phyloP scores from a whole-genome alignment of 2,888 invertebrate species.

The Thymelicus acteon region DNA sequence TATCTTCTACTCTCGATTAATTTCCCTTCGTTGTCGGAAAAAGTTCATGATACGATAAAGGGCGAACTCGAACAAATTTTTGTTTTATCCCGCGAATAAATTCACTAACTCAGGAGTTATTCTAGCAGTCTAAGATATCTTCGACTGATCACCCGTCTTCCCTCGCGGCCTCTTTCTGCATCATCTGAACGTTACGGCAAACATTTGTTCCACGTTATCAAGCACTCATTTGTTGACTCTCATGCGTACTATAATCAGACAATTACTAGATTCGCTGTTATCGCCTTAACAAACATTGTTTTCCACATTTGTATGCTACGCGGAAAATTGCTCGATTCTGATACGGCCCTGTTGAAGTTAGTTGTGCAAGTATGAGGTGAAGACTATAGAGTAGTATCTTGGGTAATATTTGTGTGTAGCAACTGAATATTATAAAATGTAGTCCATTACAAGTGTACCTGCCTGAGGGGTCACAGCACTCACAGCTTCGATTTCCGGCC shows the following conservation, averaged over 20 bases:
- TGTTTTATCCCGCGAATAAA: background rate
- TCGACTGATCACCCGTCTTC: background rate
- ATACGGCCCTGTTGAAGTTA: background rate
- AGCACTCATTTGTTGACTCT: conserved; percentile 11
- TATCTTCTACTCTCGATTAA: too few species aligned
- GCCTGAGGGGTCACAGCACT: too few species aligned
- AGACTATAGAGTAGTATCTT: too few species aligned
- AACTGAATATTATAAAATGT: too few species aligned
- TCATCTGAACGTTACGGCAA: background rate
- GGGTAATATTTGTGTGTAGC: too few species aligned
- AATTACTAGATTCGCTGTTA: conserved; percentile 10
- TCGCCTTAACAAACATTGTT: conserved; percentile 8
- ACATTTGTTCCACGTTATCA: conserved; percentile 14
- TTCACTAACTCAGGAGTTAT: background rate
- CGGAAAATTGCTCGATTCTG: conserved; percentile 9
- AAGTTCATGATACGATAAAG: too few species aligned
- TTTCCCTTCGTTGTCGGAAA: too few species aligned
- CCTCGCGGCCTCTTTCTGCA: background rate
- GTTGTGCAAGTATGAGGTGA: background rate
- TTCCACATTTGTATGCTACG: conserved; percentile 7
- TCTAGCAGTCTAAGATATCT: too few species aligned
- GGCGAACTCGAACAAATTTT: too few species aligned
- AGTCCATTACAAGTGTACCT: too few species aligned
- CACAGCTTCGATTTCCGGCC: too few species aligned
- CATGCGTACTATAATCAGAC: conserved; percentile 12